These are phyloP conservation scores for Molanna angustata DNA, from an alignment of 2,888 invertebrate genomes.

Conservation along the genomic window DNA sequence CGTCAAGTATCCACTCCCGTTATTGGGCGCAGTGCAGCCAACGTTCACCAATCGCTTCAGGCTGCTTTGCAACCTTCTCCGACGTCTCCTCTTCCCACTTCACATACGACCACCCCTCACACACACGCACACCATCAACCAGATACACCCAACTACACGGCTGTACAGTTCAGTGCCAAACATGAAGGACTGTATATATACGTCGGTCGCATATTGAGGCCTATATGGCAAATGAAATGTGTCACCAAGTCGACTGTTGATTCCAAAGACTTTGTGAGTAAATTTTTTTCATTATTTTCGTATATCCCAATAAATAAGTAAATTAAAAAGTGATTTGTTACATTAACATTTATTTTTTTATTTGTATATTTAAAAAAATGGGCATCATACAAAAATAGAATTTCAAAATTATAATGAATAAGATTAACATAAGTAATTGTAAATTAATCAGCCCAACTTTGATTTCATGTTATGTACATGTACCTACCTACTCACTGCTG, in stretches of 20 bases:
- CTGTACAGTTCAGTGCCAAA: constrained; percentile 62
- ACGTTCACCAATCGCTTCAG: constrained; percentile 31
- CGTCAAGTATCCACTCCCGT: constrained; percentile 54
- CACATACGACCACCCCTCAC: constrained; percentile 1
- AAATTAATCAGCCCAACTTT: too few relatives aligned
- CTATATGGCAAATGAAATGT: constrained; percentile 83
- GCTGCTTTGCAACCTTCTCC: constrained; percentile 27
- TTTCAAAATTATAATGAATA: too few relatives aligned
- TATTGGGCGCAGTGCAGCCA: constrained; percentile 36
- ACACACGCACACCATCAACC: not conserved
- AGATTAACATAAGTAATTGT: too few relatives aligned
- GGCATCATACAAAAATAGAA: too few relatives aligned
- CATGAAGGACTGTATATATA: constrained; percentile 94
- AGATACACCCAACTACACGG: constrained; percentile 44
- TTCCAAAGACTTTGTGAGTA: constrained; percentile 59
- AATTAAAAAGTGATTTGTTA: too few relatives aligned
- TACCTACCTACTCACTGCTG: too few relatives aligned
- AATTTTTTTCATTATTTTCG: too few relatives aligned
- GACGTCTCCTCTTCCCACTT: not conserved
- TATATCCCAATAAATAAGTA: too few relatives aligned
- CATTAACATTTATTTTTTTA: too few relatives aligned
- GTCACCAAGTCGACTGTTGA: constrained; percentile 59
- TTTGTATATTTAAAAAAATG: too few relatives aligned
- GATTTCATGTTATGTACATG: too few relatives aligned
- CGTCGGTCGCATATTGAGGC: constrained; percentile 81